Evolutionary conservation across 2,113 vertebrate genomes (phyloP).

Genomic region (Poeciliopsis retropinna): DNA sequence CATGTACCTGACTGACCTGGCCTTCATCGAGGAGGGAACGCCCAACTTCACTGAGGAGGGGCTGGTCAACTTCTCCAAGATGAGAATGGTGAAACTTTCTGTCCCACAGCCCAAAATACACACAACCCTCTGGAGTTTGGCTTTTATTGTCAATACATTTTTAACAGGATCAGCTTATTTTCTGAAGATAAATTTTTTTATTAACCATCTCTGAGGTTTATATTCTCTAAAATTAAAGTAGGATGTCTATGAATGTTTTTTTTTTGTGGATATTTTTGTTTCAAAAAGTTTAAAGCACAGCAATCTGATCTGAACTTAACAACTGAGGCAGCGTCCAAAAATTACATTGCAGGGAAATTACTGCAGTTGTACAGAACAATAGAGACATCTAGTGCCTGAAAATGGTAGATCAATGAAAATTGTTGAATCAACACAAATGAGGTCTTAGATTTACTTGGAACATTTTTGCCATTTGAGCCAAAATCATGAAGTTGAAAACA

Average conservation of each 20-base stretch:
- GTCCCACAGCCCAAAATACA: too few species aligned
- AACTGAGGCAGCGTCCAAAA: not conserved
- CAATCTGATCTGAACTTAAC: not conserved
- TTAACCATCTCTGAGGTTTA: not conserved
- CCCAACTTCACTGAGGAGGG: constrained; percentile 98
- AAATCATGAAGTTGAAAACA: too few species aligned
- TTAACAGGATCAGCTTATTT: not conserved
- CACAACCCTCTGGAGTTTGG: too few species aligned
- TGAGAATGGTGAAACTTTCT: constrained; percentile 89
- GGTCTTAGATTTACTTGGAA: too few species aligned
- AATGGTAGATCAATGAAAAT: not conserved
- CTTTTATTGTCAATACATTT: too few species aligned
- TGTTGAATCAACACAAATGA: not conserved
- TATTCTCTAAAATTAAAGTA: not conserved
- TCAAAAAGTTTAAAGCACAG: not conserved
- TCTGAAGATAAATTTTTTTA: not conserved
- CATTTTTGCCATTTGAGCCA: too few species aligned
- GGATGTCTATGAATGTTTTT: not conserved
- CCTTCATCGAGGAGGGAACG: constrained; percentile 97
- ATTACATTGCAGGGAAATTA: not conserved
- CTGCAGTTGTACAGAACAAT: not conserved
- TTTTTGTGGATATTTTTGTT: not conserved
- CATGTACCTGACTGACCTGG: constrained; percentile 98
- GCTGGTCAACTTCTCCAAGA: constrained; percentile 99
- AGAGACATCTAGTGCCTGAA: not conserved